Evolutionary conservation across 2,113 vertebrate genomes (phyloP).

Genomic region (human): DNA sequence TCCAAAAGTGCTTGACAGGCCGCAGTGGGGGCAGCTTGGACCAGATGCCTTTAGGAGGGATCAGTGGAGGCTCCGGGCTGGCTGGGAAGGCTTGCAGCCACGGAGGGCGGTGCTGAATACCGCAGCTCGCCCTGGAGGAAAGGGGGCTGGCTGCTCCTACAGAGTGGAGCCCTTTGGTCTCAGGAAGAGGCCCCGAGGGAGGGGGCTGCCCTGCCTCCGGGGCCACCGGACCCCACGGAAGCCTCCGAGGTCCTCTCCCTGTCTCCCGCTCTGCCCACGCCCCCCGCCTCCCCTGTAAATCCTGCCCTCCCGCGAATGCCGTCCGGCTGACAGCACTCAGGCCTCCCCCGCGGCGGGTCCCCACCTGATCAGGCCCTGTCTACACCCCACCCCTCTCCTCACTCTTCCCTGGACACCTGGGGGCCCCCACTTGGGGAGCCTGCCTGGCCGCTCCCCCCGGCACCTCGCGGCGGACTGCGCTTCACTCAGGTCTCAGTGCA

Average conservation of each 20-base stretch:
- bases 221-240: background rate
- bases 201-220: background rate
- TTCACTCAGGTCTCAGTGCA: background rate
- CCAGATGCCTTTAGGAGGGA: background rate
- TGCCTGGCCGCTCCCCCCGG: background rate
- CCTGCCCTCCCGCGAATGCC: background rate
- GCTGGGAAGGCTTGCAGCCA: rapidly evolving
- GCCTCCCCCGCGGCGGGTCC: background rate
- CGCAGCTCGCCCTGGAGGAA: background rate
- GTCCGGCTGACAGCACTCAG: background rate
- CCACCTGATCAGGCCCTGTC: background rate
- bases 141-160: background rate
- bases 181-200: background rate
- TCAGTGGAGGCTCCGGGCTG: background rate
- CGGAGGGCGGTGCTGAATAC: background rate
- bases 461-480: background rate
- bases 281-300: background rate
- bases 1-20: background rate
- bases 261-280: background rate
- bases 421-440: background rate
- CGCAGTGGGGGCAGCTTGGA: background rate
- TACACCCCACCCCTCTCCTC: background rate
- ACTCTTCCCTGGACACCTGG: background rate
- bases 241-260: background rate
- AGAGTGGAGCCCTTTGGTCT: background rate